These are phyloP conservation scores for Dendronephthya gigantea DNA, from an alignment of 64 coral and sea anemone genomes.

Conservation along the genomic window DNA sequence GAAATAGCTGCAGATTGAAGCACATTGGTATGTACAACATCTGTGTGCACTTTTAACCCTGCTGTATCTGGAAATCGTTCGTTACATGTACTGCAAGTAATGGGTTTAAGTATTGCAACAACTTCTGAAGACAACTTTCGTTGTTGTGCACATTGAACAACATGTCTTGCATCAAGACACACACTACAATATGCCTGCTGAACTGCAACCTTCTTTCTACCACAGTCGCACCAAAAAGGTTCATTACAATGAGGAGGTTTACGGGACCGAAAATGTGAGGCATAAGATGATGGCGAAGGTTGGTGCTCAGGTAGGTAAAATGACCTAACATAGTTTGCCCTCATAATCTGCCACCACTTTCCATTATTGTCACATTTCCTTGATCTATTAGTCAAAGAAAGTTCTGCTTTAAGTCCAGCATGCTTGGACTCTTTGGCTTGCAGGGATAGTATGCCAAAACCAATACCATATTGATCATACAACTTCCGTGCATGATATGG, in stretches of 20 bases:
- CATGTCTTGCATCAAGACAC: too few relatives aligned
- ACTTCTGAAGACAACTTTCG: too few relatives aligned
- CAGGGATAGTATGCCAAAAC: too few relatives aligned
- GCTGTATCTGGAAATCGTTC: background rate
- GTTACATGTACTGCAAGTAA: too few relatives aligned
- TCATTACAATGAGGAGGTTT: background rate
- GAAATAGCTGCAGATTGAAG: background rate
- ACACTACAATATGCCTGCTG: too few relatives aligned
- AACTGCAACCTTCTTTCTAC: too few relatives aligned
- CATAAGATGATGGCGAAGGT: background rate
- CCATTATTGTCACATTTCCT: background rate
- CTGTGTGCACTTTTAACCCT: background rate
- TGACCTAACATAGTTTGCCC: background rate
- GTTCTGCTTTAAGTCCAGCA: background rate
- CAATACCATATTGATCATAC: background rate
- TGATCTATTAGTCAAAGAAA: background rate
- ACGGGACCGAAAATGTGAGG: background rate
- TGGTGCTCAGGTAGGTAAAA: background rate
- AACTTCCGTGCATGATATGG: background rate
- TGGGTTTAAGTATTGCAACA: too few relatives aligned
- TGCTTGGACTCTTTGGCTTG: background rate
- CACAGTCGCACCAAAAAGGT: background rate
- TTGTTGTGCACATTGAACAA: too few relatives aligned
- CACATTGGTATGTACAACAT: background rate
- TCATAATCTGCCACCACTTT: background rate